Percentiles rank a stretch among this genome's conserved stretches.
phyloP scores from a whole-genome alignment of 2,888 invertebrate genomes.

The Smittia aterrima region DNA sequence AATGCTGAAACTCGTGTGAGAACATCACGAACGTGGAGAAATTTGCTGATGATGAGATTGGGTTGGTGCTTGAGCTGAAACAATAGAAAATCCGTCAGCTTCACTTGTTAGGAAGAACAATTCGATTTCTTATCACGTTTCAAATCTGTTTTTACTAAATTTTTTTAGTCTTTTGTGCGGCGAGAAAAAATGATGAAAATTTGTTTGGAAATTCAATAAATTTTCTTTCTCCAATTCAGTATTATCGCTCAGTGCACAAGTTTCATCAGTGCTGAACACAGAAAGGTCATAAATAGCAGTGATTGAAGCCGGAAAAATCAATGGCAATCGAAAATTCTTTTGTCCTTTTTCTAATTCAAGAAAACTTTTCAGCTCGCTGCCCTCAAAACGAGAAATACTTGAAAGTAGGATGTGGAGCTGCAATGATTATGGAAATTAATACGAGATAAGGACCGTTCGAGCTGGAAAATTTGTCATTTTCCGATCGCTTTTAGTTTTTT shows the following conservation, averaged over 20 bases:
- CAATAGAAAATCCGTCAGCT: no score
- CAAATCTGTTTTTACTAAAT: not conserved
- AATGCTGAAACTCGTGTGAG: not conserved
- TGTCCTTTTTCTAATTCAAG: conserved; percentile 8
- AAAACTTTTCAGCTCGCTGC: not conserved
- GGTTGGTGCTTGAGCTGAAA: not conserved
- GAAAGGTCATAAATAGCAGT: not conserved
- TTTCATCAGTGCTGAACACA: conserved; percentile 14
- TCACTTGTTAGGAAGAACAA: not conserved
- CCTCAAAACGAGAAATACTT: not conserved
- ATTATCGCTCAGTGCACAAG: not conserved
- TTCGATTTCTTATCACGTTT: not conserved
- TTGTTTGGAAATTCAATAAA: conserved; percentile 20
- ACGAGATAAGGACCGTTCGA: not conserved
- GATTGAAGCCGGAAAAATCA: not conserved
- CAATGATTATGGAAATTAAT: conserved; percentile 37
- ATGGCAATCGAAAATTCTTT: conserved; percentile 20
- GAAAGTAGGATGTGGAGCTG: conserved; percentile 19
- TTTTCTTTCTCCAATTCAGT: conserved; percentile 22
- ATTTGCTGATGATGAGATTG: not conserved
- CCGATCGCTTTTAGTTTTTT: not conserved
- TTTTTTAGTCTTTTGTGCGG: not conserved
- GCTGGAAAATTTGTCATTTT: conserved; percentile 20
- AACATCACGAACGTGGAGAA: not conserved
- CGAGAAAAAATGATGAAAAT: conserved; percentile 2